Percentiles rank a stretch among this genome's conserved stretches.
Conservation (phyloP, 2,888 invertebrate genomes). For the Archips xylosteana region DNA sequence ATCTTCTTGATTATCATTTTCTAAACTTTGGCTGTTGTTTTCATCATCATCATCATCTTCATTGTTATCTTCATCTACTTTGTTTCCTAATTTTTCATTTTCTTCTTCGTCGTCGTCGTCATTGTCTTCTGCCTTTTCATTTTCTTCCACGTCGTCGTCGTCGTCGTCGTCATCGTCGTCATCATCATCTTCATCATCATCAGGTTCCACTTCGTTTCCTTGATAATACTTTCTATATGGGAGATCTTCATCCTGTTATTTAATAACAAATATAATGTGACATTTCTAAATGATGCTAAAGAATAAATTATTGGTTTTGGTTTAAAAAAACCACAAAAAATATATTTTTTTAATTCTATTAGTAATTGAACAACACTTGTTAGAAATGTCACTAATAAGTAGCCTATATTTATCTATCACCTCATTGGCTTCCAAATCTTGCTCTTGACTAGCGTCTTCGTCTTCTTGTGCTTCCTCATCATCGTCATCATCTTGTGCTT, state of each 20-base stretch:
- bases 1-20: constrained; percentile 21
- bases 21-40: constrained; percentile 44
- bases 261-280: constrained; percentile 4
- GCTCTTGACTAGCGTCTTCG: constrained; percentile 60
- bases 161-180: constrained; percentile 32
- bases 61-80: constrained; percentile 46
- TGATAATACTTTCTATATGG: constrained; percentile 39
- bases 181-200: constrained; percentile 55
- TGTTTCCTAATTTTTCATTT: constrained; percentile 47
- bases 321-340: constrained; percentile 37
- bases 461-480: constrained; percentile 47
- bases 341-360: not conserved
- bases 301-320: not conserved
- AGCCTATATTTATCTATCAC: constrained; percentile 52
- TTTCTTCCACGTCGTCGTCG: constrained; percentile 44
- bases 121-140: constrained; percentile 55
- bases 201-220: constrained; percentile 53
- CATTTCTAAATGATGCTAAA: constrained; percentile 5
- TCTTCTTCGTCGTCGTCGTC: constrained; percentile 58
- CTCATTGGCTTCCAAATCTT: constrained; percentile 53
- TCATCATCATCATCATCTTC: constrained; percentile 9
- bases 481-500: constrained; percentile 50
- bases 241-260: constrained; percentile 52
- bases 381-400: not conserved
- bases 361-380: not conserved